These are phyloP conservation scores for Chymomyza costata DNA, from an alignment of 1,140 invertebrate species.

Conservation along the genomic window DNA sequence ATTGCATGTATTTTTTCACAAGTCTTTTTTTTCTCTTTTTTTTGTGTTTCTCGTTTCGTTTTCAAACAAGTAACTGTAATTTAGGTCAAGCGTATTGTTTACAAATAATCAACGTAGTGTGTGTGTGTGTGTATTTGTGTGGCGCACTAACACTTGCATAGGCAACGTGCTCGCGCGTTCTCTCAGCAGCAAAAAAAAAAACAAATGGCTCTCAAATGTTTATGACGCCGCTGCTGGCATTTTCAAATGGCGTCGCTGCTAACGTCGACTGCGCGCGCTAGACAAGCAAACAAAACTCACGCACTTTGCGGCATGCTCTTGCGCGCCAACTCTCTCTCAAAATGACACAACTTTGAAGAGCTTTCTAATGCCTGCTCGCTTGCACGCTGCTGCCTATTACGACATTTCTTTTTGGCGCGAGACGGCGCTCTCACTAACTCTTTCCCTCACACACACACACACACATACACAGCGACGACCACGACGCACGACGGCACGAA, in stretches of 20 bases:
- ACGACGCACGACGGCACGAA: constrained; percentile 38
- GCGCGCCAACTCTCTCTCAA: constrained; percentile 21
- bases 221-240: constrained; percentile 5
- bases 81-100: constrained; percentile 76
- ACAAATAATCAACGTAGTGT: constrained; percentile 67
- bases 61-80: constrained; percentile 73
- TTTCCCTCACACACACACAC: constrained; percentile 26
- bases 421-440: constrained; percentile 25
- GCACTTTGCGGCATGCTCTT: constrained; percentile 5
- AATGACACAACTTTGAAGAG: constrained; percentile 23
- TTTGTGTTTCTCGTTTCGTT: constrained; percentile 42
- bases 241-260: constrained; percentile 14
- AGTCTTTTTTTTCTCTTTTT: not conserved
- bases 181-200: constrained; percentile 10
- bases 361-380: constrained; percentile 21
- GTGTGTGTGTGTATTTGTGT: constrained; percentile 18
- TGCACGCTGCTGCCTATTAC: constrained; percentile 63
- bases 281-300: constrained; percentile 5
- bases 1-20: constrained; percentile 10
- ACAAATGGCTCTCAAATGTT: too few species aligned
- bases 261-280: constrained; percentile 6
- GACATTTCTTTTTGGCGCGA: constrained; percentile 35
- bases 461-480: constrained; percentile 16
- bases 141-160: constrained; percentile 9
- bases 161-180: constrained; percentile 15